Base-by-base conservation (phyloP, 2,113 vertebrate species). In the Pedionomus torquatus region DNA sequence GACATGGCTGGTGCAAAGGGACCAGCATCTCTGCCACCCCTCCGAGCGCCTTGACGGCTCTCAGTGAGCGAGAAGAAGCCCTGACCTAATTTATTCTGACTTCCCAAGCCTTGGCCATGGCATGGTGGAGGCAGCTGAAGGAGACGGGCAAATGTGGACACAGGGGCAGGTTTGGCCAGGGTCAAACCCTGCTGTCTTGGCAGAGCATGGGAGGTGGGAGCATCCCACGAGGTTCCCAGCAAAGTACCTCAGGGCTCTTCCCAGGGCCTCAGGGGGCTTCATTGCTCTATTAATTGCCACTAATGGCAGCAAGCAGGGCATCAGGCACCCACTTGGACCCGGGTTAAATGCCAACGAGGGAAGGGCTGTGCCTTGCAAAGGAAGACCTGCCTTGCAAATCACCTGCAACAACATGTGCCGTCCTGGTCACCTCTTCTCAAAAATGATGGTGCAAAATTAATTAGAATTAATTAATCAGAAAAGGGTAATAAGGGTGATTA, bases 401-500 rank as follows among this genome's bases (percentile, higher is more conserved):
- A 90, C 92, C 92, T 83, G 95, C 64, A 78, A 78, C 79, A 94
- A 71, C 86, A 61, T 58, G 72, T 81, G 86, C 95, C 1, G 3
- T 64, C 86, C 79, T 92, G 95, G 95, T 95, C 96, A 95, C 75
- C 96, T 93, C 88, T 77, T 43, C 95, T 93, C 93, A 65, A 96
- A 94, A 90, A 90, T 17, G 90, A 92, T 78, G 89, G 90, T 82
- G 86, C 80, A 88, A 92, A 96, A 94, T 95, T 96, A 96, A 96
- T 95, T 96, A 92, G 93, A 93, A 96, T 94, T 96, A 96, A 96
- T 96, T 96, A 95, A 96, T 94, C 93, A 94, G 96, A 93, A 96
- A 95, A 96, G 95, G 96, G 95, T 90, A 93, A 94, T 95, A 94
- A 93, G 93, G 93, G 93, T 95, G 94, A 96, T 95, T 95, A 95